These are phyloP conservation scores for Lasiurus borealis DNA, from an alignment of 2,113 vertebrate genomes.

Conservation along the genomic window DNA sequence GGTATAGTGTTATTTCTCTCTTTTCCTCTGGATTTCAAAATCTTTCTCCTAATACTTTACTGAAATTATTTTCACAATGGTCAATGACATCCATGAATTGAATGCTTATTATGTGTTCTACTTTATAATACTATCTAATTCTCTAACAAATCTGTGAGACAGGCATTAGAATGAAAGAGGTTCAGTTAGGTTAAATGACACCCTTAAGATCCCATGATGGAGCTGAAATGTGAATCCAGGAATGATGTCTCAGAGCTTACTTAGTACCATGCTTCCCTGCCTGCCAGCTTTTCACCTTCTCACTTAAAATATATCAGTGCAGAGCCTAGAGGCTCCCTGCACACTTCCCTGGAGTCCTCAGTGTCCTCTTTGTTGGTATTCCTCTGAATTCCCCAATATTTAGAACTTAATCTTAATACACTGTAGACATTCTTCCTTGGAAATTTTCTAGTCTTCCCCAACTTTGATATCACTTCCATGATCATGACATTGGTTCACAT, in stretches of 20 bases:
- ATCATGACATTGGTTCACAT: not conserved
- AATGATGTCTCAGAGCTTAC: not conserved
- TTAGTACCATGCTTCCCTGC: not conserved
- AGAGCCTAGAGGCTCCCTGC: not conserved
- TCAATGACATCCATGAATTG: not conserved
- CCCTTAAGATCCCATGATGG: not conserved
- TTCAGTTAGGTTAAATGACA: not conserved
- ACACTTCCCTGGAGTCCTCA: not conserved
- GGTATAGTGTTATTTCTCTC: not conserved
- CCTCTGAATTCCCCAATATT: not conserved
- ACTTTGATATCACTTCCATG: not conserved
- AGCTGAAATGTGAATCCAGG: not conserved
- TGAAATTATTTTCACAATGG: not conserved
- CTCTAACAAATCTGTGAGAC: not conserved
- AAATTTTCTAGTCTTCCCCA: not conserved
- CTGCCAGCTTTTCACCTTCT: not conserved
- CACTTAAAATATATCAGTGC: not conserved
- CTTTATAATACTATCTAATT: not conserved
- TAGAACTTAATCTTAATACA: conserved; percentile 19
- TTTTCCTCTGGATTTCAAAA: not conserved
- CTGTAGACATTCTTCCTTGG: not conserved
- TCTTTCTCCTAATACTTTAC: not conserved
- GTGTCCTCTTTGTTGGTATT: not conserved
- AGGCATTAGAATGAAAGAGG: not conserved
- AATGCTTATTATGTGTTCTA: not conserved